Percentiles rank a stretch among this genome's conserved stretches.
These are phyloP conservation scores for Kradibia gibbosae DNA, from an alignment of 1,140 invertebrate species.

Conservation along the genomic window DNA sequence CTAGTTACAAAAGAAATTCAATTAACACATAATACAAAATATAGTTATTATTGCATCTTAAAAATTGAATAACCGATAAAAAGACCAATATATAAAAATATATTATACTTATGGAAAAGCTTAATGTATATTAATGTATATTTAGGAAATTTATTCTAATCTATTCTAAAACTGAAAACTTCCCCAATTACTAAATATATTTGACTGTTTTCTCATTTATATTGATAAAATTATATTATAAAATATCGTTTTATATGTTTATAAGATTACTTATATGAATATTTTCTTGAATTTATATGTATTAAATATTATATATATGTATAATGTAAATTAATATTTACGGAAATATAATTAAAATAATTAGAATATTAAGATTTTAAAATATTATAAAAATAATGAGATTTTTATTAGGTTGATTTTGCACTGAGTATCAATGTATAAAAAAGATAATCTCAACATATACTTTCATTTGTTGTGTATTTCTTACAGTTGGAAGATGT, in stretches of 20 bases:
- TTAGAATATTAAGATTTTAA: too few relatives aligned
- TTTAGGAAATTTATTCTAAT: neutral
- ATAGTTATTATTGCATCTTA: neutral
- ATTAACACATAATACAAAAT: neutral
- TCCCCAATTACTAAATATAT: neutral
- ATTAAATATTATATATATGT: slow-evolving; percentile 16
- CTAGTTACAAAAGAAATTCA: slow-evolving; percentile 35
- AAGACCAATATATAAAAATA: slow-evolving; percentile 22
- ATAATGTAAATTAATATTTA: slow-evolving; percentile 4
- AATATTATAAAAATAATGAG: slow-evolving; percentile 7
- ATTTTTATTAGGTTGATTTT: slow-evolving; percentile 14
- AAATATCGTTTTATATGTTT: slow-evolving; percentile 34
- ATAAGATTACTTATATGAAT: slow-evolving; percentile 28
- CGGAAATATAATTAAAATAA: slow-evolving; percentile 4
- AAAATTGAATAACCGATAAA: neutral
- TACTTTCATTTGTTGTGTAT: neutral
- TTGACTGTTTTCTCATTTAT: neutral
- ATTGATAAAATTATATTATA: slow-evolving; percentile 22
- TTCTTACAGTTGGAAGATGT: slow-evolving; percentile 4
- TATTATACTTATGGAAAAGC: neutral
- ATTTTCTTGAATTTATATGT: slow-evolving; percentile 26
- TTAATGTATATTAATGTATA: slow-evolving; percentile 13
- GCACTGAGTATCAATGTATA: slow-evolving; percentile 33
- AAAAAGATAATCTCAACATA: neutral
- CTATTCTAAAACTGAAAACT: neutral